Base-by-base conservation (phyloP, 2,888 invertebrate species). In the Perithous albicinctus region DNA sequence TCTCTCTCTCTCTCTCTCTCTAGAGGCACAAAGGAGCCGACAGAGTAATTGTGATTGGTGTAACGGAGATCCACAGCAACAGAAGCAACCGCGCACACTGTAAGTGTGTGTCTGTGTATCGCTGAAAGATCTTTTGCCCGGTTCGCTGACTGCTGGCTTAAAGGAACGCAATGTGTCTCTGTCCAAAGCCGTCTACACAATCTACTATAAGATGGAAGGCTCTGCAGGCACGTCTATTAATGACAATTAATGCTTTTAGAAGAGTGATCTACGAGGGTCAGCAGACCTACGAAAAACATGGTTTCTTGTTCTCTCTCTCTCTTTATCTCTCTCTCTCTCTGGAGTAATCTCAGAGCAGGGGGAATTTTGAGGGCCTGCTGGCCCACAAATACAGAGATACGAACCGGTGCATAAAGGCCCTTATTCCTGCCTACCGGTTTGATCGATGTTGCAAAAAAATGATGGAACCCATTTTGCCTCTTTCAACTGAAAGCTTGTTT, bases 31-130 rank as follows among this genome's bases (percentile, higher is more conserved):
- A 88, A 88, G 88, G 81, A 84, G 80, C 87, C 86, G 87, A 85
- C 86, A 69, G 85, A 87, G 86, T 88, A 87, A 87, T 88, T 87
- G 88, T 87, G 86, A 87, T 88, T 85, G 86, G 88, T 88, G 88
- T 88, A 88, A 88, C 87, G 86, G 86, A 88, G 85, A 86, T 83
- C 76, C 83, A 82, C 69, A 81, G 83, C 79, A 80, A 73, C 75
- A 51, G 41, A n/a, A 43, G 41, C 56, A 29, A 56, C 56, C 32
- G 56, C 18, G 15, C 41, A 35, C 26, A 51, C 20, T 48, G 8
- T 46, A 7, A 26, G 32, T 63, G 15, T 51, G 67, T 56, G 18
- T 59, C 35, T 61, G 59, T 61, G 46, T 73, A 77, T 20, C 61
- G 48, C 73, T 20, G 66, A 51, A 70, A 78, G 69, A 82, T 78